A percentile compares a stretch with the other conserved stretches of the same genome.
These are phyloP conservation scores for Thoracochromis brauschi DNA, from an alignment of 2,113 vertebrate genomes.

Conservation along the genomic window DNA sequence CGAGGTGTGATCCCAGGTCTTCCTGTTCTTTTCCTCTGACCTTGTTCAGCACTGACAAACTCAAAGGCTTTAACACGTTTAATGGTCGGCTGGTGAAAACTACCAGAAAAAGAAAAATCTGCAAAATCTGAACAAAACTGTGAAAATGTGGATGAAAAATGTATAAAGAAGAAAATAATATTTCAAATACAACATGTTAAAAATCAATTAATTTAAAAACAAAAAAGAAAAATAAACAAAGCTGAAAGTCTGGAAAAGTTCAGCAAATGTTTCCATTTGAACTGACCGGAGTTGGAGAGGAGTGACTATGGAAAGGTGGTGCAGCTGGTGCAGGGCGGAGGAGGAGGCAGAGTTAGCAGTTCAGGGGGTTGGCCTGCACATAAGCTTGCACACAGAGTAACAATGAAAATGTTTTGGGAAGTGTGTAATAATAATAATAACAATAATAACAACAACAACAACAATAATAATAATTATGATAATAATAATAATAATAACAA, in stretches of 20 bases:
- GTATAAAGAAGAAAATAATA: not conserved
- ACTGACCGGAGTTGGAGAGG: no score
- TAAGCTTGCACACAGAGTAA: not conserved
- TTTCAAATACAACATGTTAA: rapidly evolving
- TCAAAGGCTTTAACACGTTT: not conserved
- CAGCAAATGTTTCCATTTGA: no score
- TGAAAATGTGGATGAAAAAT: not conserved
- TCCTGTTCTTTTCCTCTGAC: not conserved
- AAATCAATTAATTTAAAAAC: not conserved
- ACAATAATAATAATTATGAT: rapidly evolving
- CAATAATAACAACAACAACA: rapidly evolving
- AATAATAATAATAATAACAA: rapidly evolving
- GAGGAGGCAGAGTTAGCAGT: not conserved
- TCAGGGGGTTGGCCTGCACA: not conserved
- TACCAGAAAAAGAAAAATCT: not conserved
- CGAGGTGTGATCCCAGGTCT: not conserved
- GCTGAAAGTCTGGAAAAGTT: not conserved
- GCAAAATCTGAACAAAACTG: not conserved
- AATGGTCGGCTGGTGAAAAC: not conserved
- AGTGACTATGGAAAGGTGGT: no score
- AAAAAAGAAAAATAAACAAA: not conserved
- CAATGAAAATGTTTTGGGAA: not conserved
- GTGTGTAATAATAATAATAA: not conserved
- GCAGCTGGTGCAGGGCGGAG: not conserved
- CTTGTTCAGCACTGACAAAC: not conserved